A percentile compares a stretch with the other conserved stretches of the same genome.
These are phyloP conservation scores for Acyrthosiphon pisum DNA, from an alignment of 1,140 invertebrate genomes.

Conservation along the genomic window DNA sequence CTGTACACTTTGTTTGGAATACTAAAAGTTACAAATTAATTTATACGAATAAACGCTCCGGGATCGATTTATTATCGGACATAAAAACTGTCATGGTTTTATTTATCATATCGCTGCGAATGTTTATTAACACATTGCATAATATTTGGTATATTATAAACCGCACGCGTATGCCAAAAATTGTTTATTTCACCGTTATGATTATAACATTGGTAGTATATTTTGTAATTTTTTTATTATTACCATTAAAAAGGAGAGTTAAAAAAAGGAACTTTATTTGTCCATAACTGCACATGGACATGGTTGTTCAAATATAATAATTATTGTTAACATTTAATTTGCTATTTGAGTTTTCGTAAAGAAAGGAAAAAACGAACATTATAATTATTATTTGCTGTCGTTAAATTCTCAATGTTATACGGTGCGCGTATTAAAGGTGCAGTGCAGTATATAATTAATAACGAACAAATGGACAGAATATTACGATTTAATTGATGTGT, in stretches of 20 bases:
- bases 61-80: conserved; percentile 2
- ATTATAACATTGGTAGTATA: neutral
- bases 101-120: conserved; percentile 1
- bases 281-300: neutral
- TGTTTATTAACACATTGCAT: conserved; percentile 25
- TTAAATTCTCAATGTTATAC: neutral
- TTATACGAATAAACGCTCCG: neutral
- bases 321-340: neutral
- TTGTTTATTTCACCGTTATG: neutral
- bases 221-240: conserved; percentile 11
- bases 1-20: neutral
- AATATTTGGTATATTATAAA: neutral
- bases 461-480: neutral
- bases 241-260: neutral
- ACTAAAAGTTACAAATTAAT: conserved; percentile 22
- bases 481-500: neutral
- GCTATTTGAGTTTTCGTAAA: neutral
- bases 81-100: conserved; percentile 25
- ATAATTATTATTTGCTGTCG: neutral
- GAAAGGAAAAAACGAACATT: neutral
- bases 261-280: neutral
- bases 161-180: neutral
- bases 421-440: neutral
- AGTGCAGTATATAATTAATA: neutral
- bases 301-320: neutral